Percentiles rank a stretch among this genome's conserved stretches.
phyloP scores from a whole-genome alignment of 2,113 vertebrate genomes.

The Tachycineta bicolor region DNA sequence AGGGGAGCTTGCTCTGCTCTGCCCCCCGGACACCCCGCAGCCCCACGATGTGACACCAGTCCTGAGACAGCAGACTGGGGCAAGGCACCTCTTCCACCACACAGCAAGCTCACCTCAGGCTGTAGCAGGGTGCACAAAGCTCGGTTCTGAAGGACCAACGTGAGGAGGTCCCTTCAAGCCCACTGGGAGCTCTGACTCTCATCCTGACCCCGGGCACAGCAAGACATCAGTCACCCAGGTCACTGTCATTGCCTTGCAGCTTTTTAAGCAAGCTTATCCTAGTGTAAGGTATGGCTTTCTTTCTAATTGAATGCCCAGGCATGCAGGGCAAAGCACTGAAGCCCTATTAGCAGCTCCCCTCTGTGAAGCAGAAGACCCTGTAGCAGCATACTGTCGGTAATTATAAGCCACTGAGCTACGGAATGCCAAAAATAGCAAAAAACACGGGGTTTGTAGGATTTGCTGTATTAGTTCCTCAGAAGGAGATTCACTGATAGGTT shows the following conservation, averaged over 20 bases:
- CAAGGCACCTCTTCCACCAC: fast-evolving
- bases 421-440: neutral
- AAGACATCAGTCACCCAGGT: neutral
- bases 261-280: neutral
- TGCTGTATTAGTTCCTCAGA: neutral
- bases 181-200: neutral
- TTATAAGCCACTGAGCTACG: neutral
- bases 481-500: neutral
- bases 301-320: neutral
- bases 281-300: neutral
- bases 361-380: neutral
- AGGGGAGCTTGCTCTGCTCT: neutral
- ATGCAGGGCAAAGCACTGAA: neutral
- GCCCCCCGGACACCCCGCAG: neutral
- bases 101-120: neutral
- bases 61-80: neutral
- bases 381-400: neutral
- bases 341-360: neutral
- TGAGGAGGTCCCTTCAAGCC: neutral
- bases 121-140: neutral
- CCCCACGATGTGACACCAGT: neutral
- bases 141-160: neutral
- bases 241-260: neutral
- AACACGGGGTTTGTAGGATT: neutral
- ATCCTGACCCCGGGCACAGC: neutral